Evolutionary conservation across 2,888 invertebrate species (phyloP).

Genomic region (Atethmia centrago): DNA sequence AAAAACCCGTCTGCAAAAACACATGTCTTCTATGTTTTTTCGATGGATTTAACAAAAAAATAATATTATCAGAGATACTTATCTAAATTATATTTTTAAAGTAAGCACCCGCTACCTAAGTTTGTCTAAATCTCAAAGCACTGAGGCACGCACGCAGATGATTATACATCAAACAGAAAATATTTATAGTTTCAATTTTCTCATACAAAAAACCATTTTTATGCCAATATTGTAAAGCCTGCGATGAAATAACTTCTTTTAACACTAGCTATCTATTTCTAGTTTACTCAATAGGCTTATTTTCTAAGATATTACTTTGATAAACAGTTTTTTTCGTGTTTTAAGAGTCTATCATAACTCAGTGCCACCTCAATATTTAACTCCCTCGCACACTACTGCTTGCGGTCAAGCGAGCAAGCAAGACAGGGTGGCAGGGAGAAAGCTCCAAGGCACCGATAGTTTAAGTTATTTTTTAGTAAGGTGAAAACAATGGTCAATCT

Average conservation of each 20-base stretch:
- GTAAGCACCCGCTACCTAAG: too few species aligned
- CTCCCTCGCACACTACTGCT: too few species aligned
- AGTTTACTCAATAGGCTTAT: neutral
- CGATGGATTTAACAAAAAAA: neutral
- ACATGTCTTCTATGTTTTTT: too few species aligned
- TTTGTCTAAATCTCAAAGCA: neutral
- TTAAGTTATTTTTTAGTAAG: too few species aligned
- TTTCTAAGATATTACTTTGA: conserved; percentile 2
- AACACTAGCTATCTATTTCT: neutral
- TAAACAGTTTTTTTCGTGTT: neutral
- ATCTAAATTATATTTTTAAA: neutral
- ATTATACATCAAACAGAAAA: neutral
- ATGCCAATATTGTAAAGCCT: neutral
- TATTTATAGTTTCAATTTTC: conserved; percentile 1
- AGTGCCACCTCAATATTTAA: too few species aligned
- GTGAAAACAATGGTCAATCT: too few species aligned
- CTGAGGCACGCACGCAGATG: neutral
- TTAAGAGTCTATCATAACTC: too few species aligned
- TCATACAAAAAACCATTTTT: neutral
- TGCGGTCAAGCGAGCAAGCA: too few species aligned
- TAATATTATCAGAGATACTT: neutral
- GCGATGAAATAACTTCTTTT: conserved; percentile 3
- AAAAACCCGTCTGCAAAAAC: too few species aligned
- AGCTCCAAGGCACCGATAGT: too few species aligned
- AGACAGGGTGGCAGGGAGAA: too few species aligned